Evolutionary conservation across 2,888 invertebrate species (phyloP).

Genomic region (Laspeyria flexula): DNA sequence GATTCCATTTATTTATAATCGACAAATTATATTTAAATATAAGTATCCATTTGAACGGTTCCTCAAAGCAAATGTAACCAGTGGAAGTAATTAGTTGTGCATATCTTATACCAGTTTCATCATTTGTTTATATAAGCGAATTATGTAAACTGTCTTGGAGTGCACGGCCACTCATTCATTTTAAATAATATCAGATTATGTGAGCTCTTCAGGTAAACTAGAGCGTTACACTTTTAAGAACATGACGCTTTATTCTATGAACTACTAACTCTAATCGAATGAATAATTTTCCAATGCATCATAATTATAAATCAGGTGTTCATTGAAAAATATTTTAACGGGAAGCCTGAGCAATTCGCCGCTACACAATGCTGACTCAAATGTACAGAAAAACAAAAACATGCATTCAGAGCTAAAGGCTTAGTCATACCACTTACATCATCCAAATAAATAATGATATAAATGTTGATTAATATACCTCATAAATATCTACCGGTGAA

Average conservation of each 20-base stretch:
- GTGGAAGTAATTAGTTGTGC: slow-evolving; percentile 62
- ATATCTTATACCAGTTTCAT: slow-evolving; percentile 71
- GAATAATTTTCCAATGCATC: slow-evolving; percentile 28
- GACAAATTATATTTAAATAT: background rate
- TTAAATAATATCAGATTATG: slow-evolving; percentile 28
- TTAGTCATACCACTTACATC: slow-evolving; percentile 43
- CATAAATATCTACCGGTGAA: slow-evolving; percentile 33
- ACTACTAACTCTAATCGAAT: background rate
- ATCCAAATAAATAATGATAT: slow-evolving; percentile 37
- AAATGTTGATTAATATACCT: slow-evolving; percentile 39
- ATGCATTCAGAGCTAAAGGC: slow-evolving; percentile 22
- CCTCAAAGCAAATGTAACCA: background rate
- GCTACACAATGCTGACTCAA: slow-evolving; percentile 55
- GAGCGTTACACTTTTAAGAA: slow-evolving; percentile 15
- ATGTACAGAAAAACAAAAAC: slow-evolving; percentile 53
- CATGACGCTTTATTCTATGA: background rate
- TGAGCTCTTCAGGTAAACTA: slow-evolving; percentile 23
- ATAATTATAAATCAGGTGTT: slow-evolving; percentile 35
- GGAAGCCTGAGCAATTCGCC: slow-evolving; percentile 52
- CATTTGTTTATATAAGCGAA: slow-evolving; percentile 73
- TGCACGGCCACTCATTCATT: slow-evolving; percentile 57
- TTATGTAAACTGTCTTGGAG: slow-evolving; percentile 70
- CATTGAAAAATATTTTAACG: slow-evolving; percentile 48
- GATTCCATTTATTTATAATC: background rate
- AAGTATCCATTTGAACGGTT: slow-evolving; percentile 1